Percentiles rank a stretch among this genome's conserved stretches.
These are phyloP conservation scores for Nyctibius grandis DNA, from an alignment of 2,797 vertebrate genomes.

Conservation along the genomic window DNA sequence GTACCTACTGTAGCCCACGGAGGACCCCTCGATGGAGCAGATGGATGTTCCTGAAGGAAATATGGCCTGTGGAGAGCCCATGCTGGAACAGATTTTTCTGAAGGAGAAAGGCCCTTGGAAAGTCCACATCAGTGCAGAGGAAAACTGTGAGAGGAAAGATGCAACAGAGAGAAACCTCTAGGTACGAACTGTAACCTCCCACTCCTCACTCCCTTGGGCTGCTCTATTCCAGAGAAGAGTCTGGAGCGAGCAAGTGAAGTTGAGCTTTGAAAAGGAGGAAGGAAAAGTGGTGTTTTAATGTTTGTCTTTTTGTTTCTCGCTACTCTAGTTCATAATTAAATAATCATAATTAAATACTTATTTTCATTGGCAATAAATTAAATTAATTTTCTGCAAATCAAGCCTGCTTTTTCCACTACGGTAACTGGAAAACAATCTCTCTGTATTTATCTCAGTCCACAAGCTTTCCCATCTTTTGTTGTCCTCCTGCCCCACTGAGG, in stretches of 20 bases:
- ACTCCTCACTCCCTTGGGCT: not conserved
- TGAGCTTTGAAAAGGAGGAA: not conserved
- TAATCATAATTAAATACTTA: not conserved
- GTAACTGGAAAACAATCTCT: not conserved
- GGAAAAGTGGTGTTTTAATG: not conserved
- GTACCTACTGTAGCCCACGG: not conserved
- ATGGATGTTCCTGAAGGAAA: not conserved
- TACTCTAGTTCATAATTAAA: not conserved
- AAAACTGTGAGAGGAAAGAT: not conserved
- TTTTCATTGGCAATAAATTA: not conserved
- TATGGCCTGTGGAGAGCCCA: not conserved
- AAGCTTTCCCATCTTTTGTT: not conserved
- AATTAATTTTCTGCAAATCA: not conserved
- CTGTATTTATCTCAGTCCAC: not conserved
- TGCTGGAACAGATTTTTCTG: not conserved
- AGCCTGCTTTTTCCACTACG: accelerated
- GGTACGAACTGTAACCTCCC: not conserved
- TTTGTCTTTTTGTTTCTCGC: too few relatives aligned
- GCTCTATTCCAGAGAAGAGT: not conserved
- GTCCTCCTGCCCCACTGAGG: not conserved
- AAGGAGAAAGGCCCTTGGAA: not conserved
- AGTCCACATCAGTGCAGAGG: not conserved
- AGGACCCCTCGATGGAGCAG: not conserved
- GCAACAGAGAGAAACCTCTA: not conserved
- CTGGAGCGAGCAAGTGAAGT: not conserved